Evolutionary conservation across 2,888 invertebrate genomes (phyloP).

Genomic region (Drosophila macrospina): DNA sequence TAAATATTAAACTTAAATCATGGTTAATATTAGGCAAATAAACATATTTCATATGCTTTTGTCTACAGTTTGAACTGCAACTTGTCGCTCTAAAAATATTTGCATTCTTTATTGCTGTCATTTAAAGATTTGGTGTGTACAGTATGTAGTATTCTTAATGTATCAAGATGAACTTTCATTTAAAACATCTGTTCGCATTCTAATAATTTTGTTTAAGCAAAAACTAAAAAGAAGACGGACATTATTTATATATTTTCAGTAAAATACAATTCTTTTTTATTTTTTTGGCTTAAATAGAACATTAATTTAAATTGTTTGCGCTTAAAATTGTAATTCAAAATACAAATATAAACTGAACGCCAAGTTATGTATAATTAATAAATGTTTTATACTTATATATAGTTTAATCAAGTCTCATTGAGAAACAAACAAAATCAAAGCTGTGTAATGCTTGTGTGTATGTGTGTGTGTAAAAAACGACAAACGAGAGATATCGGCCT

Average conservation of each 20-base stretch:
- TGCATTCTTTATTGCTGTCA: conserved; percentile 52
- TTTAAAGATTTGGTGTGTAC: conserved; percentile 68
- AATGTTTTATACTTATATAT: conserved; percentile 42
- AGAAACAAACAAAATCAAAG: conserved; percentile 68
- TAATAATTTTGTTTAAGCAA: conserved; percentile 35
- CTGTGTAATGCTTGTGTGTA: conserved; percentile 30
- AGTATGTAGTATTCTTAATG: conserved; percentile 48
- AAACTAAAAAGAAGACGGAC: conserved; percentile 62
- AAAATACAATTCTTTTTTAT: conserved; percentile 49
- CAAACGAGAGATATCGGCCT: conserved; percentile 25
- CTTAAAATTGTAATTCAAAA: conserved; percentile 70
- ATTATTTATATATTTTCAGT: conserved; percentile 59
- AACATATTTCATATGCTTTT: conserved; percentile 74
- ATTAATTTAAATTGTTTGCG: conserved; percentile 63
- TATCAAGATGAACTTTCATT: conserved; percentile 23
- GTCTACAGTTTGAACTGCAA: conserved; percentile 49
- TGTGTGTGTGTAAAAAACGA: conserved; percentile 37
- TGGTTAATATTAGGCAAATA: conserved; percentile 46
- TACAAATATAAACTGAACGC: conserved; percentile 67
- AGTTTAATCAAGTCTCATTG: conserved; percentile 74
- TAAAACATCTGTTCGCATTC: conserved; percentile 27
- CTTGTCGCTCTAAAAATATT: conserved; percentile 48
- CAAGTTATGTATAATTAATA: conserved; percentile 48
- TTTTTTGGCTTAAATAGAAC: conserved; percentile 61
- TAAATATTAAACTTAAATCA: conserved; percentile 29